Evolutionary conservation across 2,113 vertebrate genomes (phyloP), one percentile per base, ranked within the genome.

Genomic region (Helogale parvula): DNA sequence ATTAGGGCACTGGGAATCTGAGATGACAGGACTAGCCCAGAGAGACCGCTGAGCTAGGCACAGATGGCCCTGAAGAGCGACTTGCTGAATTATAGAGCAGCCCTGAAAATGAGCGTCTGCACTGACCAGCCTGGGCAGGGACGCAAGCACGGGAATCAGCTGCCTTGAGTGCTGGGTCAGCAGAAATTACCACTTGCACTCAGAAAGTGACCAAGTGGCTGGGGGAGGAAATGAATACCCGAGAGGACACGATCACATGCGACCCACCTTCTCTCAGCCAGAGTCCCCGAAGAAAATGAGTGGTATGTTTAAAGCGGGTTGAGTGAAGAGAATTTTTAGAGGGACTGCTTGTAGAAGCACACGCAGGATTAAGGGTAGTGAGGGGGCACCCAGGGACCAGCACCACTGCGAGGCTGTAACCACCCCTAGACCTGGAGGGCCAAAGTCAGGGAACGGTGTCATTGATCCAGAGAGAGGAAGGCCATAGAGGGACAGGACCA

Each of bases 1-100:
- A 97, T 71, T 12, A 84, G 96, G 93, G 35, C 77, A 41, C 74
- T 23, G 13, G 91, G 88, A 91, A 93, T 47, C 77, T 35, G 77
- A 97, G 72, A 63, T 12, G 91, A 50, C 19, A 66, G 68, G 79
- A 63, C 29, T 14, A 65, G 84, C 69, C 77, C 25, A 2, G 45
- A 88, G 38, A 94, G 60, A 41, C 88, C 3, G 5, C 88, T 45
- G 84, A 94, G 88, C 94, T 29, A 5, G 85, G 79, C 72, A 3
- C 45, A 45, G 60, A 25, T 0, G 13, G 79, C 65, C 41, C 89
- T 63, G 52, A 65, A 80, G 47, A 83, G 38, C 0, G 0, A 8
- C 87, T 17, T n/a, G 63, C 88, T 60, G 54, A 83, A 52, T 65
- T 69, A 72, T 2, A 35, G 74, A 50, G 83, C 54, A 41, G 76